These are phyloP conservation scores for crab-eating macaque (Macaca fascicularis) DNA, from an alignment of 2,113 vertebrate genomes.

Conservation along the genomic window DNA sequence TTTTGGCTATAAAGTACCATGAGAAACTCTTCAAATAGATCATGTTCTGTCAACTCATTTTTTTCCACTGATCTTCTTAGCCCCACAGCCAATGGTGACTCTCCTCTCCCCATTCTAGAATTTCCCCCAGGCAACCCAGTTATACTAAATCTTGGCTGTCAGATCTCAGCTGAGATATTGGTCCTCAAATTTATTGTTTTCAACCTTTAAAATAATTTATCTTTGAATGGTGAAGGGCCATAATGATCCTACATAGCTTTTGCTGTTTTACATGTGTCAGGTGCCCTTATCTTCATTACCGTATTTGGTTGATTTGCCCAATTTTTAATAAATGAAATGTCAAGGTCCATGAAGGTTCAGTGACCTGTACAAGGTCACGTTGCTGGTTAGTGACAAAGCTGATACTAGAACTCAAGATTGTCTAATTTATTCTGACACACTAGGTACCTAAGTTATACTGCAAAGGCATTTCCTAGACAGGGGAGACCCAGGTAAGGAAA, in stretches of 20 bases:
- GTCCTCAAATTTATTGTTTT: neutral
- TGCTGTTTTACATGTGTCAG: slow-evolving; percentile 20
- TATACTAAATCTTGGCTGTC: neutral
- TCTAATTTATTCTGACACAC: neutral
- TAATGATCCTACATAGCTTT: neutral
- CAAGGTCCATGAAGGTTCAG: slow-evolving; percentile 32
- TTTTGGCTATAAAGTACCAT: neutral
- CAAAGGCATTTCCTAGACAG: neutral
- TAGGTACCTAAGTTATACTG: neutral
- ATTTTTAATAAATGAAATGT: neutral
- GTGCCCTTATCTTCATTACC: neutral
- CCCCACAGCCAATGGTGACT: neutral
- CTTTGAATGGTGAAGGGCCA: neutral
- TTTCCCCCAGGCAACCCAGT: neutral
- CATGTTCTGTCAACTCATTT: neutral
- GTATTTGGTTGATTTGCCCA: slow-evolving; percentile 13
- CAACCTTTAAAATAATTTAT: neutral
- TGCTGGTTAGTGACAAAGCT: slow-evolving; percentile 25
- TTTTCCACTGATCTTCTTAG: slow-evolving; percentile 21
- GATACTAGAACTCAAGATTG: neutral
- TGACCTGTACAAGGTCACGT: neutral
- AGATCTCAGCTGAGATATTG: neutral
- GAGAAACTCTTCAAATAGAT: neutral
- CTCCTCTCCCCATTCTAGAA: slow-evolving; percentile 1
- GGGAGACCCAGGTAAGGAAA: neutral